These are phyloP conservation scores for Stenichneumon culpator DNA, from an alignment of 2,888 invertebrate genomes.

Conservation along the genomic window DNA sequence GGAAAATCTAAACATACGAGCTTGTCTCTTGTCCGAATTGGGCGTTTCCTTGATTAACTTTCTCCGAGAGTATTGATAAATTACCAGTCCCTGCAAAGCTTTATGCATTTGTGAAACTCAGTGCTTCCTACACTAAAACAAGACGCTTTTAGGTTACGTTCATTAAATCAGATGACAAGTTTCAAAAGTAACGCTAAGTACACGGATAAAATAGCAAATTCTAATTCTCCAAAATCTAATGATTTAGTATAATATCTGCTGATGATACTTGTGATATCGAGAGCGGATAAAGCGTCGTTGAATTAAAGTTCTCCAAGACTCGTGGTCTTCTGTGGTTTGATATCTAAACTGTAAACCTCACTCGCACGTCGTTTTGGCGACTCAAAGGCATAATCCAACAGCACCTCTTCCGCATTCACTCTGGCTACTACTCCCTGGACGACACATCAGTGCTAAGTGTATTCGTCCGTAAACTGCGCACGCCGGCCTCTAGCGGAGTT, in stretches of 20 bases:
- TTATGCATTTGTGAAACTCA: background rate
- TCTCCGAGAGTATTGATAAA: background rate
- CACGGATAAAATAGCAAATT: background rate
- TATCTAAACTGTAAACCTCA: slow-evolving; percentile 1
- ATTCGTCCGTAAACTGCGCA: slow-evolving; percentile 53
- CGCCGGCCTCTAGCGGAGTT: slow-evolving; percentile 12
- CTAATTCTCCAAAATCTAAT: background rate
- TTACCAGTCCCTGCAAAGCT: background rate
- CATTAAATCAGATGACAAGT: background rate
- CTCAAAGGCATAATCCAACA: slow-evolving; percentile 39
- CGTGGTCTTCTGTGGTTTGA: slow-evolving; percentile 15
- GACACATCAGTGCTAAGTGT: slow-evolving; percentile 51
- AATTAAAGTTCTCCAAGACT: slow-evolving; percentile 12
- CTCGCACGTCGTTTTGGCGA: background rate
- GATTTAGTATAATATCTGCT: background rate
- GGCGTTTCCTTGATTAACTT: background rate
- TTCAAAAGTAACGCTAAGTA: background rate
- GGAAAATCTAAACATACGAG: background rate
- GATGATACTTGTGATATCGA: background rate
- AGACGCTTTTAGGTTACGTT: background rate
- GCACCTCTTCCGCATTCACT: slow-evolving; percentile 39
- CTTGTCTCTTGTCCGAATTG: background rate
- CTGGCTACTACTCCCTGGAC: slow-evolving; percentile 35
- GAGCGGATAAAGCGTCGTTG: background rate
- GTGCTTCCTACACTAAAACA: background rate